Evolutionary conservation across 30 jellyfish, hydroid and myxozoan species (phyloP), one percentile per base, ranked within the genome.

Genomic region (Hydractinia symbiolongicarpus): DNA sequence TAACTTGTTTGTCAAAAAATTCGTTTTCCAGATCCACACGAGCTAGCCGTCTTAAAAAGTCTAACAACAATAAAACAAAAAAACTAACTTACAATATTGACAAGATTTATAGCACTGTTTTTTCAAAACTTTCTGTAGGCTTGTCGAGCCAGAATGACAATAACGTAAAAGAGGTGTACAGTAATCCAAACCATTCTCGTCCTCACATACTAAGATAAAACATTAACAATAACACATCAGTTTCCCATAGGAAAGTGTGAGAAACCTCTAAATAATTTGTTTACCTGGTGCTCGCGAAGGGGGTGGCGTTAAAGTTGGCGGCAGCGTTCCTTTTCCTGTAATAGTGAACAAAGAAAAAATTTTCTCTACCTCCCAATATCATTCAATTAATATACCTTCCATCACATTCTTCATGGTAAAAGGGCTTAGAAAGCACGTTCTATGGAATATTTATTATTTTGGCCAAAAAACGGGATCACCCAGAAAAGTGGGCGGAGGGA

Each of bases 241-340:
- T 16, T 58, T 58, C 1, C 19, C 17, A 58, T 0, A 58, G 19
- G 3, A 58, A 16, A 1, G 17, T 58, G 69, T 58, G 15, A 16
- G 3, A 58, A 58, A 58, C 19, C 69, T 58, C 15, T 13, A 13
- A 0, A 58, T 58, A 58, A 58, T 58, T 58, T 58, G 17, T n/a
- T 3, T 64, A 64, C 74, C 74, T 64, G 53, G 9, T 1, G 74
- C 52, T 13, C 74, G 19, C 16, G 74, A 64, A n/a, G 74, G 19
- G 1, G 74, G 74, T 13, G 74, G 74, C 40, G 74, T 64, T 13
- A 64, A 64, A 44, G 74, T 64, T 64, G 74, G 74, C 40, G 74
- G 74, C 74, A 64, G 17, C 19, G 74, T 64, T 6, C 17, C 74
- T 13, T 64, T 7, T 64, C 74, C 74, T 64, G 9, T 6, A 64